These are phyloP conservation scores for Magallana nippona DNA, from an alignment of 2,888 invertebrate species.

Conservation along the genomic window DNA sequence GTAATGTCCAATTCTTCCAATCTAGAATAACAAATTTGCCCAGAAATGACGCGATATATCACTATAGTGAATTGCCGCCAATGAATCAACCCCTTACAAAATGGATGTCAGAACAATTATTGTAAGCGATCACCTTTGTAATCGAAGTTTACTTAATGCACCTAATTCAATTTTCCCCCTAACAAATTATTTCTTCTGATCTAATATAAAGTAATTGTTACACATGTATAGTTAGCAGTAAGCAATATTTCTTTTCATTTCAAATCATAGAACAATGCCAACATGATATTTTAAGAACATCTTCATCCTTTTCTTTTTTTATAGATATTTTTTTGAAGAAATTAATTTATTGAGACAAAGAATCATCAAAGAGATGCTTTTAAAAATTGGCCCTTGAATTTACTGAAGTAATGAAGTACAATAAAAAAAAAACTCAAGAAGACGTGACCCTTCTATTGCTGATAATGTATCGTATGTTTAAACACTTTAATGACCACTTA, in stretches of 20 bases:
- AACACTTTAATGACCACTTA: neutral
- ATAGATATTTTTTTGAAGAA: too few relatives aligned
- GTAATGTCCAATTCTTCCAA: conserved; percentile 20
- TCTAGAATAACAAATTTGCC: conserved; percentile 34
- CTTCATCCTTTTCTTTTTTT: too few relatives aligned
- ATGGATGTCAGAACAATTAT: conserved; percentile 31
- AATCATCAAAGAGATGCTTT: too few relatives aligned
- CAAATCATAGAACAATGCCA: too few relatives aligned
- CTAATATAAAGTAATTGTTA: too few relatives aligned
- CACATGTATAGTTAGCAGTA: too few relatives aligned
- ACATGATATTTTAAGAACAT: too few relatives aligned
- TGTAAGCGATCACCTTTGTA: conserved; percentile 13
- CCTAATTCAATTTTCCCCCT: conserved; percentile 8
- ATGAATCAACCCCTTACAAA: conserved; percentile 24
- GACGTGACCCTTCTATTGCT: neutral
- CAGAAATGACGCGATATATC: conserved; percentile 35
- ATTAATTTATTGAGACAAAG: too few relatives aligned
- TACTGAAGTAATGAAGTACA: too few relatives aligned
- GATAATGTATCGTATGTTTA: conserved; percentile 10
- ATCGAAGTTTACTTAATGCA: conserved; percentile 26
- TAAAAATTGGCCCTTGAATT: too few relatives aligned
- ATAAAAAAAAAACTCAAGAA: too few relatives aligned
- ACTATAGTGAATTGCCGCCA: conserved; percentile 12
- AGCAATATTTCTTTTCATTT: too few relatives aligned
- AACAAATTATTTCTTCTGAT: neutral